Evolutionary conservation across 2,888 invertebrate genomes (phyloP).

Genomic region (Lampropteryx suffumata): DNA sequence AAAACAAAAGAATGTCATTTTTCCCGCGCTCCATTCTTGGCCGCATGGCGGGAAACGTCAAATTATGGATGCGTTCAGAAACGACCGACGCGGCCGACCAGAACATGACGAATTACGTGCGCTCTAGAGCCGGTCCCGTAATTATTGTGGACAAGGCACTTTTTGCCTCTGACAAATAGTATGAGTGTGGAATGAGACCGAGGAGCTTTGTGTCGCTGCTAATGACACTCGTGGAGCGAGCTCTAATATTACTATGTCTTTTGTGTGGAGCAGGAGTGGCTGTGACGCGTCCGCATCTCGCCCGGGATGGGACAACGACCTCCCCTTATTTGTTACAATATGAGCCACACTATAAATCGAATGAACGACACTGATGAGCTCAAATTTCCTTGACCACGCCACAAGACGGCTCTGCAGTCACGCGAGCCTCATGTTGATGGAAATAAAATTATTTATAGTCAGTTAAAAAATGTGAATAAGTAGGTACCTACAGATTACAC

Average conservation of each 20-base stretch:
- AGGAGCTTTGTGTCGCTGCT: slow-evolving; percentile 76
- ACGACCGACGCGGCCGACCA: slow-evolving; percentile 71
- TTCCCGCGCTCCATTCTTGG: slow-evolving; percentile 63
- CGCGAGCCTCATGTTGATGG: slow-evolving; percentile 68
- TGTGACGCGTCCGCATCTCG: slow-evolving; percentile 63
- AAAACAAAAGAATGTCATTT: slow-evolving; percentile 37
- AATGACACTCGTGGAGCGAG: slow-evolving; percentile 75
- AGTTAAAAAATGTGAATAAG: slow-evolving; percentile 37
- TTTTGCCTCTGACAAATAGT: slow-evolving; percentile 82
- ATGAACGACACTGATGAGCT: slow-evolving; percentile 70
- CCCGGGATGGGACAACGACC: slow-evolving; percentile 71
- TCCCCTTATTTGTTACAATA: slow-evolving; percentile 77
- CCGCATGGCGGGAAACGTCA: slow-evolving; percentile 73
- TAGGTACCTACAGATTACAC: slow-evolving; percentile 34
- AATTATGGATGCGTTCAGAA: slow-evolving; percentile 78
- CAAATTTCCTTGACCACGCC: slow-evolving; percentile 65
- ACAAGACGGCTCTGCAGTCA: slow-evolving; percentile 59
- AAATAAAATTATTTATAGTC: slow-evolving; percentile 64
- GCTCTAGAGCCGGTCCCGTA: slow-evolving; percentile 78
- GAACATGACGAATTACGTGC: slow-evolving; percentile 81
- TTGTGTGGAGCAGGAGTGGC: slow-evolving; percentile 71
- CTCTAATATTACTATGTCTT: slow-evolving; percentile 81
- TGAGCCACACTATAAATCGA: slow-evolving; percentile 77
- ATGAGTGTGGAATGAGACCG: slow-evolving; percentile 76
- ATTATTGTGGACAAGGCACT: slow-evolving; percentile 82